Evolutionary conservation across 2,797 vertebrate species (phyloP).

Genomic region (Myiothlypis coronata): DNA sequence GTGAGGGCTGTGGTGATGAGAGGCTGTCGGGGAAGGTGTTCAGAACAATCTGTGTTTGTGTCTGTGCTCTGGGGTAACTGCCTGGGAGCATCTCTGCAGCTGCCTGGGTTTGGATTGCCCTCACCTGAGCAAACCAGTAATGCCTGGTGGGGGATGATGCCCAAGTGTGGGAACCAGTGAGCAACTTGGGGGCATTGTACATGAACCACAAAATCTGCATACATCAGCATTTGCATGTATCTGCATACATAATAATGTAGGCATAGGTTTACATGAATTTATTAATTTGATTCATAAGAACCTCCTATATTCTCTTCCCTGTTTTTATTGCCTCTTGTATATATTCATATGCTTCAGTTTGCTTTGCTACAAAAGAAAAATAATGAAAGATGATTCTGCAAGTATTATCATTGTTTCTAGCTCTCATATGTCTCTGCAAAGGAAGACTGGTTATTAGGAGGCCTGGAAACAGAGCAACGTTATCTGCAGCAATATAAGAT

Average conservation of each 20-base stretch:
- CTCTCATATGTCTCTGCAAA: not conserved
- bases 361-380: slow-evolving; percentile 9
- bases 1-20: not conserved
- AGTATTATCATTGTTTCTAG: slow-evolving; percentile 18
- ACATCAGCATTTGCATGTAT: not conserved
- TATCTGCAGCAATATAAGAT: not conserved
- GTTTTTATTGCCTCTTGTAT: not conserved
- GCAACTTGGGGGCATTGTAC: not conserved
- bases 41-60: not conserved
- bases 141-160: not conserved
- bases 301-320: not conserved
- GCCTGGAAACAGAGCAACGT: not conserved
- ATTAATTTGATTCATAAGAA: not conserved
- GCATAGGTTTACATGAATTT: not conserved
- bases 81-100: not conserved
- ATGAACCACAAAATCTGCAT: not conserved
- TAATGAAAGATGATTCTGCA: not conserved
- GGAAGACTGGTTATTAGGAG: not conserved
- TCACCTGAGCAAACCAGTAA: not conserved
- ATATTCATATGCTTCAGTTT: not conserved
- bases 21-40: not conserved
- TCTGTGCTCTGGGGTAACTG: not conserved
- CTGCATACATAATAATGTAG: not conserved
- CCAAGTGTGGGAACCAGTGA: not conserved
- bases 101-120: not conserved